Conservation (phyloP, 2,888 invertebrate species). For the Panorpa germanica region DNA sequence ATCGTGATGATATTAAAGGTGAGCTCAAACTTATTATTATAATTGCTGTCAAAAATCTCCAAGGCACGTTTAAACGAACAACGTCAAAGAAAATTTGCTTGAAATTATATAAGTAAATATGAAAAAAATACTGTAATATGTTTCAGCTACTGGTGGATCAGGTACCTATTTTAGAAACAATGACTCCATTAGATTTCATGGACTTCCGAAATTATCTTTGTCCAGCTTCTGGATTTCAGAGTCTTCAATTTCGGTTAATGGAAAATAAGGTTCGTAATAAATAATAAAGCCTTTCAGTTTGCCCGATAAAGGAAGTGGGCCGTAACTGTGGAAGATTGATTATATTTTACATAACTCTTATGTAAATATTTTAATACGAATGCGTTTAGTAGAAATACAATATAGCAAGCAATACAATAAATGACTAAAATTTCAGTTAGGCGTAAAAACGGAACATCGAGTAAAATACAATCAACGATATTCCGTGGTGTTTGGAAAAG, state of each 20-base stretch:
- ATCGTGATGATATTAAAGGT: slow-evolving; percentile 86
- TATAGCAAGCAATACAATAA: background rate
- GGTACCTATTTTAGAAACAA: slow-evolving; percentile 93
- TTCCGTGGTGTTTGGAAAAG: slow-evolving; percentile 64
- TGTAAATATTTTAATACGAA: too few species aligned
- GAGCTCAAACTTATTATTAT: slow-evolving; percentile 15
- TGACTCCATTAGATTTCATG: slow-evolving; percentile 98
- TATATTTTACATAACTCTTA: too few species aligned
- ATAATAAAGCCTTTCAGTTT: too few species aligned
- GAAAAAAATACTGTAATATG: too few species aligned
- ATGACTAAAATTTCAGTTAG: slow-evolving; percentile 26
- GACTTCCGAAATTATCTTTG: slow-evolving; percentile 86
- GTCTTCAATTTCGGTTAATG: slow-evolving; percentile 83
- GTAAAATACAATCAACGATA: slow-evolving; percentile 91
- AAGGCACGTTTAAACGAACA: background rate
- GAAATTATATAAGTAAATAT: too few species aligned
- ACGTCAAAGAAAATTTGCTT: background rate
- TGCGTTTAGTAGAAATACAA: slow-evolving; percentile 4
- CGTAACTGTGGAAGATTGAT: too few species aligned
- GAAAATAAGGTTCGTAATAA: slow-evolving; percentile 72
- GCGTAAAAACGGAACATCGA: slow-evolving; percentile 62
- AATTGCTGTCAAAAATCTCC: background rate
- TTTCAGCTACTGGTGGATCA: slow-evolving; percentile 84
- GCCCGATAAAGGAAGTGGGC: too few species aligned
- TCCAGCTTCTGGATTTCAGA: slow-evolving; percentile 96